A percentile compares a stretch with the other conserved stretches of the same genome.
Conservation (phyloP, 1,140 invertebrate species). For the Brachionus paranguensis region DNA sequence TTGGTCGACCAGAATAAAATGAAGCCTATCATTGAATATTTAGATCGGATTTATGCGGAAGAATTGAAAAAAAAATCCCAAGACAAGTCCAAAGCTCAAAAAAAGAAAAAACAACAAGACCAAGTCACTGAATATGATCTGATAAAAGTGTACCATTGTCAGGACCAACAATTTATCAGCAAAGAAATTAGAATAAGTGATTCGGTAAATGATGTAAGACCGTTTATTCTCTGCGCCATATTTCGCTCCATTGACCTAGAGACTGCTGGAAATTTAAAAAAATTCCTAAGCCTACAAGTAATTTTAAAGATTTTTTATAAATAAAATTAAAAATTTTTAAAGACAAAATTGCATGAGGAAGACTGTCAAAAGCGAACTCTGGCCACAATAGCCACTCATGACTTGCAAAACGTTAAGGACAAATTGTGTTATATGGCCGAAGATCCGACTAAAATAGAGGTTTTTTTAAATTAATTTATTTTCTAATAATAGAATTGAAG, state of each 20-base stretch:
- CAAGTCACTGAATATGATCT: constrained; percentile 42
- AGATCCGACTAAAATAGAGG: constrained; percentile 60
- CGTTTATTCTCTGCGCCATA: constrained; percentile 68
- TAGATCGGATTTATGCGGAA: constrained; percentile 44
- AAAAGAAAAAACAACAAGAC: constrained; percentile 44
- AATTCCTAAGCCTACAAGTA: constrained; percentile 70
- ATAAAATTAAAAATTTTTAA: constrained; percentile 44
- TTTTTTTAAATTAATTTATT: constrained; percentile 36
- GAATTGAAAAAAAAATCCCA: constrained; percentile 49
- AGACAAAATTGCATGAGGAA: constrained; percentile 69
- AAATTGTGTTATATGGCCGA: constrained; percentile 65
- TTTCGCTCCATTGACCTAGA: constrained; percentile 63
- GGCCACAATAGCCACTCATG: constrained; percentile 75
- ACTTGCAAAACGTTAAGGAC: constrained; percentile 64
- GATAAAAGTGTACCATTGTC: constrained; percentile 60
- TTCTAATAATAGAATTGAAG: background rate
- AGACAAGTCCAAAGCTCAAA: constrained; percentile 43
- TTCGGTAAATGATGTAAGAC: constrained; percentile 57
- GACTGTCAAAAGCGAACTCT: constrained; percentile 69
- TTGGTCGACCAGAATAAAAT: constrained; percentile 48
- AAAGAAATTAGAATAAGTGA: background rate
- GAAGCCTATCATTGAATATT: constrained; percentile 50
- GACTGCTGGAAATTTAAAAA: constrained; percentile 64
- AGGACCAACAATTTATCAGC: constrained; percentile 47
- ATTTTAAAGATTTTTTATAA: constrained; percentile 39